Evolutionary conservation across 2,888 invertebrate genomes (phyloP).

Genomic region (Agrotis ipsilon): DNA sequence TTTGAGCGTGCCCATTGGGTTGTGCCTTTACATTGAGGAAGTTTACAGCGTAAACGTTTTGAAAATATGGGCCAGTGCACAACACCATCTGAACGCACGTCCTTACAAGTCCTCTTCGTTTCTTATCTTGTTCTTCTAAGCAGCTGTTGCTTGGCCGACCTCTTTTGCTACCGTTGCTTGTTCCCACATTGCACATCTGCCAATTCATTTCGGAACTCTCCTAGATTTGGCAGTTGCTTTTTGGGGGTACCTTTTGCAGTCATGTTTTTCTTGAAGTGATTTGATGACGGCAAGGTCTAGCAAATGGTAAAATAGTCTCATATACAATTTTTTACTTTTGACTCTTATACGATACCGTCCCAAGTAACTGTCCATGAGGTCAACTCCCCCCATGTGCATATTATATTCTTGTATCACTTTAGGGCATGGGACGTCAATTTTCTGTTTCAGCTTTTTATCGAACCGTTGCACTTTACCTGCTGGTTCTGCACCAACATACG

Average conservation of each 20-base stretch:
- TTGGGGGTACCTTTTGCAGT: slow-evolving; percentile 1
- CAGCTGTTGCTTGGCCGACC: slow-evolving; percentile 1
- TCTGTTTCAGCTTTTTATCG: not conserved
- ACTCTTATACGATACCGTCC: slow-evolving; percentile 4
- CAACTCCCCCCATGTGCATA: not conserved
- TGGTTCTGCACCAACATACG: slow-evolving; percentile 46
- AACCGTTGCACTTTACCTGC: slow-evolving; percentile 12
- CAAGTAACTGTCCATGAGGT: not conserved
- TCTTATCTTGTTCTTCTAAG: not conserved
- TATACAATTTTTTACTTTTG: not conserved
- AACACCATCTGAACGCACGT: not conserved
- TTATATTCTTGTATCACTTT: not conserved
- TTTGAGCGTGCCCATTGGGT: not conserved
- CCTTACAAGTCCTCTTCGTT: not conserved
- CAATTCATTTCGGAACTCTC: slow-evolving; percentile 1
- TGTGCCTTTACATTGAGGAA: slow-evolving; percentile 3
- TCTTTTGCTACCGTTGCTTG: not conserved
- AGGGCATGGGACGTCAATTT: not conserved
- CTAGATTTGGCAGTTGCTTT: slow-evolving; percentile 1
- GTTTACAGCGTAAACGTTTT: not conserved
- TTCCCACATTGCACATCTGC: slow-evolving; percentile 4
- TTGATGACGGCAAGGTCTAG: slow-evolving; percentile 14
- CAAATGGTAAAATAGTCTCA: not conserved
- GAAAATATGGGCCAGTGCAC: not conserved
- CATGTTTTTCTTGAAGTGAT: slow-evolving; percentile 3